Evolutionary conservation across 1,140 invertebrate genomes (phyloP), one percentile per base, ranked within the genome.

Genomic region (Drosophila baimaii): DNA sequence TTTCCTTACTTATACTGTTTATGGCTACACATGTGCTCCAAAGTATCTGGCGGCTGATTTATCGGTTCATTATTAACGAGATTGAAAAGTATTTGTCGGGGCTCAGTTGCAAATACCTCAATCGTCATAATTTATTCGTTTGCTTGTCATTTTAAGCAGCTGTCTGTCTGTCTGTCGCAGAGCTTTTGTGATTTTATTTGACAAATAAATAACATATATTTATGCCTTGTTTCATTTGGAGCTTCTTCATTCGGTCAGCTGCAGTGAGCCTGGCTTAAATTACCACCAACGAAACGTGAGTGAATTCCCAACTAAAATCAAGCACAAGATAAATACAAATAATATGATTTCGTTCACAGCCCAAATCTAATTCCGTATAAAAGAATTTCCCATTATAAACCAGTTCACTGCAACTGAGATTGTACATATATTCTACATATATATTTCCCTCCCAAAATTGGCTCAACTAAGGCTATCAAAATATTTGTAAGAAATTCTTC

Each of bases 41-140:
- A 44, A 33, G 31, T 58, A 43, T 37, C 25, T 21, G 44, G 37
- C 43, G 41, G 25, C 19, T 49, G 33, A 61, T 57, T 79, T 66
- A 66, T 71, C 35, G 62, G 54, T 70, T 76, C 39, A 79, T 77
- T 75, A 75, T 70, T 79, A 84, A 72, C 54, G 55, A 57, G 72
- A 88, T 83, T 74, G 79, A 73, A 83, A 83, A 74, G 51, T 83
- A 83, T 89, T 88, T 88, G 84, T 68, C 66, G 84, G 83, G 83
- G 83, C 83, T 88, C 83, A 77, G 39, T 57, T 51, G 80, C 83
- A 88, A 88, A 89, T 76, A 79, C 63, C 89, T 83, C 61, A 65
- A 88, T 83, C 77, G 66, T 56, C 63, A 58, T 66, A 37, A 76
- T 70, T 75, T 64, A 59, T 70, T 55, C 57, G 63, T 61, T 65